A percentile compares a stretch with the other conserved stretches of the same genome.
Evolutionary conservation across 1,140 invertebrate species (phyloP).

Genomic region (Dolichoris vasculosae): DNA sequence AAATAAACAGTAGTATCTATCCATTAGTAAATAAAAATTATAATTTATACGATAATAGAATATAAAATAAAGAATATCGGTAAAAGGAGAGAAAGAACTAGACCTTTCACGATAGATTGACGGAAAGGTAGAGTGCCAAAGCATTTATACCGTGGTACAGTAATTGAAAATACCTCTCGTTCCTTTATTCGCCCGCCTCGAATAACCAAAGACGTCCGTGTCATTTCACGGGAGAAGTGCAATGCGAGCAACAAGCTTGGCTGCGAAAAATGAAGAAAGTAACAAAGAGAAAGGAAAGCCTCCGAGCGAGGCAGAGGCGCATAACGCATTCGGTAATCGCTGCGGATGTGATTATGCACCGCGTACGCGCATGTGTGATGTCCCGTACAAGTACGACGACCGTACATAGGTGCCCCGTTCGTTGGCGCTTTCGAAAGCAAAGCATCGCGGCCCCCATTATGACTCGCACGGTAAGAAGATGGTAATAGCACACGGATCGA

Average conservation of each 20-base stretch:
- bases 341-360: constrained; percentile 10
- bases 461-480: neutral
- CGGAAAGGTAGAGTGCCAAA: too few species aligned
- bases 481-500: neutral
- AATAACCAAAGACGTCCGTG: neutral
- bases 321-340: neutral
- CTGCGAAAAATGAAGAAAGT: too few species aligned
- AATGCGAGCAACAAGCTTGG: neutral
- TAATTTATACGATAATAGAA: too few species aligned
- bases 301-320: neutral
- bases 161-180: neutral
- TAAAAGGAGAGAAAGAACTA: too few species aligned
- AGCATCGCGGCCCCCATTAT: too few species aligned
- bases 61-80: too few species aligned
- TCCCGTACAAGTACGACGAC: neutral
- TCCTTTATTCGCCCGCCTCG: neutral
- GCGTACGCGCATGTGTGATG: neutral
- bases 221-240: neutral
- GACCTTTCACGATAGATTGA: too few species aligned
- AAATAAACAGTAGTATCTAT: too few species aligned
- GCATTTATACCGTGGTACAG: too few species aligned
- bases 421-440: neutral
- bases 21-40: too few species aligned
- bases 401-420: neutral
- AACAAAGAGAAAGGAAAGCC: too few species aligned